Evolutionary conservation across 2,113 vertebrate species (phyloP).

Genomic region (Loxodonta africana): DNA sequence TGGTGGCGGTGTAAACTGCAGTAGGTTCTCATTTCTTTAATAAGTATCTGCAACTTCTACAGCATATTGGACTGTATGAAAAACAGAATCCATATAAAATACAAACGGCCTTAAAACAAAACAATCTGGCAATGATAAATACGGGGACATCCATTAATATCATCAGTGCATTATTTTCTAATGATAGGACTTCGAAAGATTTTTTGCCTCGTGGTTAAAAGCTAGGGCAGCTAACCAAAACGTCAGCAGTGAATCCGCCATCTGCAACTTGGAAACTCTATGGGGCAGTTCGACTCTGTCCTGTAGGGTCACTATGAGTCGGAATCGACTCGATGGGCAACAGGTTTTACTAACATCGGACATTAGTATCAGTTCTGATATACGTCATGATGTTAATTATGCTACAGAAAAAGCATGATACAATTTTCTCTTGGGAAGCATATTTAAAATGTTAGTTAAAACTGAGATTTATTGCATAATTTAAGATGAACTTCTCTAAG

Average conservation of each 20-base stretch:
- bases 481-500: background rate
- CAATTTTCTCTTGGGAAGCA: background rate
- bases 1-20: constrained; percentile 36
- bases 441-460: constrained; percentile 14
- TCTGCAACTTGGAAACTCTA: too few relatives aligned
- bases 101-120: background rate
- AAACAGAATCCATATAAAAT: constrained; percentile 20
- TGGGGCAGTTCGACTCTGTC: too few relatives aligned
- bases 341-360: background rate
- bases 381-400: background rate
- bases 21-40: background rate
- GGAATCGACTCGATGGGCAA: too few relatives aligned
- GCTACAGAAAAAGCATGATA: background rate
- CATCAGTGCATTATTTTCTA: background rate
- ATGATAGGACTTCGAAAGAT: background rate
- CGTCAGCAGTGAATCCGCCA: too few relatives aligned
- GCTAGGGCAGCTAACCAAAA: too few relatives aligned
- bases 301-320: too few relatives aligned
- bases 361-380: background rate
- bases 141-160: background rate
- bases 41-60: background rate
- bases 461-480: background rate
- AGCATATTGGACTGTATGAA: background rate
- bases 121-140: background rate
- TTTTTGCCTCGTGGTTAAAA: background rate